These are phyloP conservation scores for Yoshiicerus persimilis DNA, from an alignment of 1,140 invertebrate genomes.

Conservation along the genomic window DNA sequence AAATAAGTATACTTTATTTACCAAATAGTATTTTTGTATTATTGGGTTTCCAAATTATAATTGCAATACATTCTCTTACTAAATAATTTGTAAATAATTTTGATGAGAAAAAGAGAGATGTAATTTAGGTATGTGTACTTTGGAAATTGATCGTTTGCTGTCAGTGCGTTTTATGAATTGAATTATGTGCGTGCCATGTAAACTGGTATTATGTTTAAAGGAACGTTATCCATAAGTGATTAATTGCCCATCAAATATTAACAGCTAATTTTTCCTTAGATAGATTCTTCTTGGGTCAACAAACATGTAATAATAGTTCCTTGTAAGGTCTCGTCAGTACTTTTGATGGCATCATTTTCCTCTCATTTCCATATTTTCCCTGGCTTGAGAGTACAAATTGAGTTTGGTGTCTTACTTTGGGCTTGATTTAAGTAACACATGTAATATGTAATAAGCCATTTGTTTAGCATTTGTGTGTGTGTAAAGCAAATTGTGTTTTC, in stretches of 20 bases:
- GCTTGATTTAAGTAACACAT: background rate
- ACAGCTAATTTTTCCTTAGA: slow-evolving; percentile 7
- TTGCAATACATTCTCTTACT: too few species aligned
- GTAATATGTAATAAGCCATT: background rate
- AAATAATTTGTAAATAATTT: too few species aligned
- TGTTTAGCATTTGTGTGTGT: too few species aligned
- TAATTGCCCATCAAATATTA: background rate
- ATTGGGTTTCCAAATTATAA: too few species aligned
- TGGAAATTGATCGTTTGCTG: too few species aligned
- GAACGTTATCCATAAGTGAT: background rate
- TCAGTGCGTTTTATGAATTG: too few species aligned
- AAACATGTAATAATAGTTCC: slow-evolving; percentile 9
- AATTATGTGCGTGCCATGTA: too few species aligned
- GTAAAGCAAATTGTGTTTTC: background rate
- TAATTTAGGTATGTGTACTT: too few species aligned
- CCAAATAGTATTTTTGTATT: too few species aligned
- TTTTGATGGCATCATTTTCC: slow-evolving; percentile 4
- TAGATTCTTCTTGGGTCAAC: slow-evolving; percentile 15
- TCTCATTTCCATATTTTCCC: background rate
- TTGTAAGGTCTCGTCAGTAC: background rate
- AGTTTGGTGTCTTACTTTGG: background rate
- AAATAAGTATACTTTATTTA: too few species aligned
- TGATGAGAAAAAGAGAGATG: too few species aligned
- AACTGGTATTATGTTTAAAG: too few species aligned
- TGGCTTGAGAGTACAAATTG: background rate